Evolutionary conservation across 2,797 vertebrate genomes (phyloP).

Genomic region (Eidolon dupreanum): DNA sequence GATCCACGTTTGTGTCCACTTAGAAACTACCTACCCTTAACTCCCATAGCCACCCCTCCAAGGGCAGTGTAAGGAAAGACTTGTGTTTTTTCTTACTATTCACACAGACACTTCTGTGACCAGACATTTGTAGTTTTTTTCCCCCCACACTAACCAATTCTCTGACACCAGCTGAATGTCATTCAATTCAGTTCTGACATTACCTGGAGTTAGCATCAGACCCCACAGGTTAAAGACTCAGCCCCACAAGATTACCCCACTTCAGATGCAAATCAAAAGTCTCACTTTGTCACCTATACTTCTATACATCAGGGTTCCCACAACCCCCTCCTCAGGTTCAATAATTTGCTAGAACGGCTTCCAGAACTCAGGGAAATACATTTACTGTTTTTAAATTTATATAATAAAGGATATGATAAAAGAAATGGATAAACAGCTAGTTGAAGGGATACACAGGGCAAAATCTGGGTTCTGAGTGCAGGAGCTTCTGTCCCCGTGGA

Average conservation of each 20-base stretch:
- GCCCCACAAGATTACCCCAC: background rate
- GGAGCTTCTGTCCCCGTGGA: background rate
- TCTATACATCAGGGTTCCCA: background rate
- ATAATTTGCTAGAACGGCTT: constrained; percentile 8
- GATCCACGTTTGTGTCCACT: background rate
- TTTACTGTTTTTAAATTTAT: background rate
- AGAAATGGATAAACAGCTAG: background rate
- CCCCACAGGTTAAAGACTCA: background rate
- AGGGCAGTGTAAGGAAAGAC: background rate
- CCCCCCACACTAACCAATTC: background rate
- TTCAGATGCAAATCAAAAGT: background rate
- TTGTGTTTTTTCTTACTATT: background rate
- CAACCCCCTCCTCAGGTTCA: background rate
- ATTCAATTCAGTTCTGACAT: background rate
- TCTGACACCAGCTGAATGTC: background rate
- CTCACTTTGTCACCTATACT: background rate
- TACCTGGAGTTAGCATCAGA: background rate
- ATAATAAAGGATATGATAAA: background rate
- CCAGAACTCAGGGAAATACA: background rate
- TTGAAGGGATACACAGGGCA: background rate
- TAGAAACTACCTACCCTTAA: background rate
- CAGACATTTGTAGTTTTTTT: background rate
- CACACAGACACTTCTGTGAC: background rate
- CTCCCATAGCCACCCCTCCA: background rate
- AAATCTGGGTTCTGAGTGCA: background rate